Base-by-base conservation (phyloP, 2,888 invertebrate species). In the Rotaria magnacalcarata region DNA sequence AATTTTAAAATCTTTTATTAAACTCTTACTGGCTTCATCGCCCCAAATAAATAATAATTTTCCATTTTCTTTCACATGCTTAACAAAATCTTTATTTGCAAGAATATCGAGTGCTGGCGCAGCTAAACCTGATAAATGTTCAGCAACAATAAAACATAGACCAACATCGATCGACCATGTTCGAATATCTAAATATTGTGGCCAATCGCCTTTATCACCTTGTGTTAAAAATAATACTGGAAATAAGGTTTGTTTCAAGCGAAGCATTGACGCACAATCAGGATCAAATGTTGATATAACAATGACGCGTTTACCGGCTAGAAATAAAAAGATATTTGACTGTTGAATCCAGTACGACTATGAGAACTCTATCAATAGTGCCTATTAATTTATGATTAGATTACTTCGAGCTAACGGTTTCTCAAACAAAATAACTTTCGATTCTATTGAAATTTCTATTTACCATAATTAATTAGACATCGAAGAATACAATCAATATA, bases 241-340 rank as follows among this genome's bases (percentile, higher is more conserved):
- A 92, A 96, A 99, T 89, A 94, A 95, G 92, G 97, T 98, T 92
- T 99, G 99, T 90, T 99, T 99, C 88, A 95, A 92, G 47, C 95
- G 93, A 88, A 97, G 93, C 92, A 97, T 95, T 4, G 95, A 94
- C 90, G 97, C 97, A 88, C 96, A 94, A 90, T 98, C 97, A 0
- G 98, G 96, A 92, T 97, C 96, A 91, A 98, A 98, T 89, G 95
- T 95, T 0, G 96, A 96, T 89, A 98, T 95, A 41, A 98, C 94
- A 87, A 99, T 95, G 87, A 95, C 94, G 27, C 98, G 93, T 16
- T 93, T 75, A 52, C 85, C 85, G 56, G 80, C 84, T 94, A 50
- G 8, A 94, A 14, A 94, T 95, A 90, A 95, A 92, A 88, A 19
- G 0, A 4, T 52, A 52, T 52, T 16, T 14, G 52, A 52, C 52